Conservation (phyloP, 1,140 invertebrate species). For the Anastatus disparis region DNA sequence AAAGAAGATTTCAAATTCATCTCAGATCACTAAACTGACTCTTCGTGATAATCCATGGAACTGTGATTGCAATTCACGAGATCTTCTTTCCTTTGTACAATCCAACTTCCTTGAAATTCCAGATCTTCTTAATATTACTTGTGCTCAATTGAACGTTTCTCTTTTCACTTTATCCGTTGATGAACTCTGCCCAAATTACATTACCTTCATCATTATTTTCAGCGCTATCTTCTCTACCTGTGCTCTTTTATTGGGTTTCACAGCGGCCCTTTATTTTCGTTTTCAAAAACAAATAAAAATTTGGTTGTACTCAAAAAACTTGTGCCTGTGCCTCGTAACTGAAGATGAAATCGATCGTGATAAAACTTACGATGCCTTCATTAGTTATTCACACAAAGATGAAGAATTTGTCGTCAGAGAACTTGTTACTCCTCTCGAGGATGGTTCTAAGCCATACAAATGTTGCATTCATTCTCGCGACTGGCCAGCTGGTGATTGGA, state of each 20-base stretch:
- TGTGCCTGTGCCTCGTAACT: constrained; percentile 74
- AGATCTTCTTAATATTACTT: constrained; percentile 60
- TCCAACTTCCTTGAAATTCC: constrained; percentile 49
- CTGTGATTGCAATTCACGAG: constrained; percentile 69
- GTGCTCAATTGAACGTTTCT: constrained; percentile 48
- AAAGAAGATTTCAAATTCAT: constrained; percentile 51
- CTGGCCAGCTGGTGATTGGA: constrained; percentile 81
- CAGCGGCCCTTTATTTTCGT: constrained; percentile 71
- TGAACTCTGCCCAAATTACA: constrained; percentile 59
- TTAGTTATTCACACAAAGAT: constrained; percentile 87
- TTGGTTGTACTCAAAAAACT: constrained; percentile 75
- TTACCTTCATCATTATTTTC: not conserved
- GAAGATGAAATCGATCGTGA: constrained; percentile 81
- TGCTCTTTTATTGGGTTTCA: not conserved
- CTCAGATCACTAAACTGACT: constrained; percentile 48
- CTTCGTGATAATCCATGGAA: constrained; percentile 71
- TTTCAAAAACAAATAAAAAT: constrained; percentile 75
- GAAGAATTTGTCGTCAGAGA: constrained; percentile 77
- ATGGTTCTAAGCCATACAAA: constrained; percentile 69
- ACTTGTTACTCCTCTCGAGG: constrained; percentile 76
- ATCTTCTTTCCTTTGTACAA: constrained; percentile 66
- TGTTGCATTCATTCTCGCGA: constrained; percentile 86
- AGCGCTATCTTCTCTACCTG: not conserved
- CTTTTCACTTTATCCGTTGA: constrained; percentile 55
- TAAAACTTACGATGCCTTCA: constrained; percentile 86